Conservation (phyloP, 2,113 vertebrate genomes). For the Mormyrus lacerda region DNA sequence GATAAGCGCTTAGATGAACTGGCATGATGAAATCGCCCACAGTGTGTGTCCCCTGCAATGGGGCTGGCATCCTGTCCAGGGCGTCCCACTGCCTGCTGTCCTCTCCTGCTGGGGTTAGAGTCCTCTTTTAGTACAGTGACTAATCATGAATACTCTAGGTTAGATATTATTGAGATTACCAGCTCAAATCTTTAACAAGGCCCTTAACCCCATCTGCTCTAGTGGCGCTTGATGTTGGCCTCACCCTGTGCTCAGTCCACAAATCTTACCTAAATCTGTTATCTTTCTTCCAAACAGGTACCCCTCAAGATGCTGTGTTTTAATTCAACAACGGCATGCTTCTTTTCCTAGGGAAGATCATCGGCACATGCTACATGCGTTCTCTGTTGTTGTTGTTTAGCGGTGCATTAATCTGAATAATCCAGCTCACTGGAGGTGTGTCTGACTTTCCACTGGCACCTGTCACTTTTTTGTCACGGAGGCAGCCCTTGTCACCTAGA, state of each 20-base stretch:
- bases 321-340: background rate
- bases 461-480: conserved; percentile 69
- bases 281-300: background rate
- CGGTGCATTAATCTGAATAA: background rate
- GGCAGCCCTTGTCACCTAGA: conserved; percentile 50
- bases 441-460: conserved; percentile 57
- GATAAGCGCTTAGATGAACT: background rate
- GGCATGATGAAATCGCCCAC: background rate
- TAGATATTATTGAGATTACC: background rate
- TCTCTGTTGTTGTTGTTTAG: background rate
- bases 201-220: background rate
- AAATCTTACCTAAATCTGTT: background rate
- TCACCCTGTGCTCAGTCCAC: background rate
- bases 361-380: too few species aligned
- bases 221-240: background rate
- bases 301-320: background rate
- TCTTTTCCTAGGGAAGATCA: background rate
- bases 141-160: too few species aligned
- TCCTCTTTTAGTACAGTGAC: too few species aligned
- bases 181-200: background rate
- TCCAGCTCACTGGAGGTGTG: background rate
- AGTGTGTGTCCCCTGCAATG: background rate
- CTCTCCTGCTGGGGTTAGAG: background rate
- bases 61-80: background rate
- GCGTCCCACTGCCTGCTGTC: background rate